phyloP scores from a whole-genome alignment of 2,888 invertebrate species.

The Barypeithes pellucidus region DNA sequence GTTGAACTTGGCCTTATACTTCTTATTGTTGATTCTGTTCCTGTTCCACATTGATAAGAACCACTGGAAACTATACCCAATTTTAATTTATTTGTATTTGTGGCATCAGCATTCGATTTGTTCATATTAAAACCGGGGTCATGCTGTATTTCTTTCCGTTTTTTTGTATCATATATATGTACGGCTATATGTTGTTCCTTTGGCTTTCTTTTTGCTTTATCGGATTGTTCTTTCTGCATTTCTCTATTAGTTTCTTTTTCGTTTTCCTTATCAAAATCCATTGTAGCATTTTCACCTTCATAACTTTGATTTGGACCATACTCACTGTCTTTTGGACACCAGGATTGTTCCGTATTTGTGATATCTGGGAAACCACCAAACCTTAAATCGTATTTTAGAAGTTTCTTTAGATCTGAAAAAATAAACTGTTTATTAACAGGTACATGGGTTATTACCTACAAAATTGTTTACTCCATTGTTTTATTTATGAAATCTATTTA shows the following conservation, averaged over 20 bases:
- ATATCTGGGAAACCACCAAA: slow-evolving; percentile 58
- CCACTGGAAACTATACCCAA: neutral
- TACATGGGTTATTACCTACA: too few relatives aligned
- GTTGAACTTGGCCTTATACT: slow-evolving; percentile 42
- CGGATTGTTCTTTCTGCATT: slow-evolving; percentile 49
- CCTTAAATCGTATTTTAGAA: slow-evolving; percentile 76
- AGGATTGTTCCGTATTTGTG: slow-evolving; percentile 55
- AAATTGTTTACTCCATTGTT: too few relatives aligned
- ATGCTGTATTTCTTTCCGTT: slow-evolving; percentile 33
- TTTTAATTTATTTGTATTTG: neutral
- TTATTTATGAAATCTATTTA: slow-evolving; percentile 64
- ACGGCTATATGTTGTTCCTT: slow-evolving; percentile 62
- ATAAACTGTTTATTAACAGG: neutral
- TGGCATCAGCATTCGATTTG: neutral
- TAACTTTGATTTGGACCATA: slow-evolving; percentile 32
- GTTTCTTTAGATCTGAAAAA: slow-evolving; percentile 77
- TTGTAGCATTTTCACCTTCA: slow-evolving; percentile 29
- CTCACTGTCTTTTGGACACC: slow-evolving; percentile 50
- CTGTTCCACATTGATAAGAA: slow-evolving; percentile 10
- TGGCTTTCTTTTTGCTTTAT: slow-evolving; percentile 65
- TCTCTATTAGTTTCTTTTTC: neutral
- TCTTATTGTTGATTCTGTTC: slow-evolving; percentile 32
- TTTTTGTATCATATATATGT: slow-evolving; percentile 57
- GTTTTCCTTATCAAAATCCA: slow-evolving; percentile 28
- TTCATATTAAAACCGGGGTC: slow-evolving; percentile 56